phyloP scores from a whole-genome alignment of 2,797 vertebrate species.

The Lepidocolaptes lacrymiger region DNA sequence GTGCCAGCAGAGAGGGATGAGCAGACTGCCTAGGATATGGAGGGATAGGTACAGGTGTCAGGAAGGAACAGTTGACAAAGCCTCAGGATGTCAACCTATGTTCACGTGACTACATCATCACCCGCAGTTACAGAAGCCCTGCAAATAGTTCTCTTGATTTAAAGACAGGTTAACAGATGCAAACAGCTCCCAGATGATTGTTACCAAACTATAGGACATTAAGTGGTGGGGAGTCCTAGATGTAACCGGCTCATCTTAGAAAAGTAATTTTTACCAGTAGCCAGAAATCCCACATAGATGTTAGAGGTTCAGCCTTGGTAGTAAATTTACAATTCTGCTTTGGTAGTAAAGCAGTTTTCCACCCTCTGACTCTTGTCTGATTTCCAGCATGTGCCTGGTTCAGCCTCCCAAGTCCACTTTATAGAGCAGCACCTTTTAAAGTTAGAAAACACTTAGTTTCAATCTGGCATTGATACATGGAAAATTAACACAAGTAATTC shows the following conservation, averaged over 20 bases:
- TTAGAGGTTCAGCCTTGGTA: not conserved
- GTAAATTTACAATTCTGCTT: not conserved
- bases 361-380: not conserved
- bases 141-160: not conserved
- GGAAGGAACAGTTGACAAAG: not conserved
- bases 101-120: not conserved
- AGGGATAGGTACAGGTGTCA: not conserved
- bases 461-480: not conserved
- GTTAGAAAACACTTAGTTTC: not conserved
- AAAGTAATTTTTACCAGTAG: not conserved
- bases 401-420: not conserved
- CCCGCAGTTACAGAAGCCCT: not conserved
- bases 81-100: not conserved
- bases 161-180: not conserved
- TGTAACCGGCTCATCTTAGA: not conserved
- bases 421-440: not conserved
- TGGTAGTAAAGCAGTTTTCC: not conserved
- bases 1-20: conserved; percentile 13
- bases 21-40: not conserved
- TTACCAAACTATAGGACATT: not conserved
- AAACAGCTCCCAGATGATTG: not conserved
- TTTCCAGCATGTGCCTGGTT: not conserved
- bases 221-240: not conserved
- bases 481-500: not conserved
- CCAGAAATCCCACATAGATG: not conserved